Conservation (phyloP, 2,113 vertebrate genomes). For the Rallus limicola region DNA sequence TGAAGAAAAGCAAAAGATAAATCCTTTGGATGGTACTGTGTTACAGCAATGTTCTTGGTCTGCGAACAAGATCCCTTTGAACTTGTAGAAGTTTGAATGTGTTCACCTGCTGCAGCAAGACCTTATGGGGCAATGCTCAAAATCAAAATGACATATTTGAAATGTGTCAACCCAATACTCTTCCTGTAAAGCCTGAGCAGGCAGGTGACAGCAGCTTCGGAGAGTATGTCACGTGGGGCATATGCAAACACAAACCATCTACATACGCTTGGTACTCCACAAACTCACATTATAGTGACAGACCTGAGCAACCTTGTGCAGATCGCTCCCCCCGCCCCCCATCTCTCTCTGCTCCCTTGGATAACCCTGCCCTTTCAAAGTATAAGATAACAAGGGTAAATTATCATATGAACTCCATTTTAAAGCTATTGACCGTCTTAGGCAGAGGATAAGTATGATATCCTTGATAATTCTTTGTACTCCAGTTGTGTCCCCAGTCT, state of each 20-base stretch:
- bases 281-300: not conserved
- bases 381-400: not conserved
- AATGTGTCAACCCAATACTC: not conserved
- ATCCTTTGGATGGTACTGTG: not conserved
- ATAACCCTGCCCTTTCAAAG: not conserved
- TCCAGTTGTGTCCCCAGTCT: not conserved
- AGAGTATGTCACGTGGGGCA: not conserved
- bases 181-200: not conserved
- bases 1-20: not conserved
- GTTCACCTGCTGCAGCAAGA: not conserved
- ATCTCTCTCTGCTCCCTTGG: not conserved
- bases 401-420: not conserved
- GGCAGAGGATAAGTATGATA: not conserved
- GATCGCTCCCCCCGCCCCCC: not conserved
- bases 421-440: not conserved
- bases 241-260: not conserved
- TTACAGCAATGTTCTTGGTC: not conserved
- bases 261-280: not conserved
- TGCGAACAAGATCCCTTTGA: not conserved
- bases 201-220: not conserved
- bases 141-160: not conserved
- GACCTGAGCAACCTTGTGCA: not conserved
- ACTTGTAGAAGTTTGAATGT: rapidly evolving
- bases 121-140: not conserved
- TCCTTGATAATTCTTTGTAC: not conserved